phyloP scores from a whole-genome alignment of 1,140 invertebrate genomes.

The Tetramorium parvispinum region DNA sequence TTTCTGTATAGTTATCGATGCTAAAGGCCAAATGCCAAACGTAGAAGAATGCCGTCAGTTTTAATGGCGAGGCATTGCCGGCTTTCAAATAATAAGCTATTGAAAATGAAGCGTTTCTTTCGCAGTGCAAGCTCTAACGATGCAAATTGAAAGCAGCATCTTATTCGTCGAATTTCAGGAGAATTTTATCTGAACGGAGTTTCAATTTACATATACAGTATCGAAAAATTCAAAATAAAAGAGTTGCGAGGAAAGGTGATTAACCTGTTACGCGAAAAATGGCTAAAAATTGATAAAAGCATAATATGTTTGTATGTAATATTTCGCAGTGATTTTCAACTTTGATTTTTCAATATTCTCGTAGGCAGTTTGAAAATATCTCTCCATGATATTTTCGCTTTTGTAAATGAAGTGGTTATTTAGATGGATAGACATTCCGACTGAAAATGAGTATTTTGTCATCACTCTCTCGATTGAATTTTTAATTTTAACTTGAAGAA shows the following conservation, averaged over 20 bases:
- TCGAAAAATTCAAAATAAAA: background rate
- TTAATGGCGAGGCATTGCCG: conserved; percentile 9
- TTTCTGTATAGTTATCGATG: background rate
- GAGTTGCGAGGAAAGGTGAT: background rate
- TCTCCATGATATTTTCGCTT: background rate
- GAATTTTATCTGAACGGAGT: background rate
- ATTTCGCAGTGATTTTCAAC: background rate
- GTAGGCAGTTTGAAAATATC: conserved; percentile 16
- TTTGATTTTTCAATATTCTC: conserved; percentile 32
- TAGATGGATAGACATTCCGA: background rate
- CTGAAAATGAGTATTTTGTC: conserved; percentile 3
- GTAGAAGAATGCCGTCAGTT: background rate
- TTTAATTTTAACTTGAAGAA: background rate
- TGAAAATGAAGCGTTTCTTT: background rate
- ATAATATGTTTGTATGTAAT: background rate
- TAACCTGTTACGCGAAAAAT: conserved; percentile 8
- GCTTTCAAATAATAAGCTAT: conserved; percentile 28
- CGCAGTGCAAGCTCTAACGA: background rate
- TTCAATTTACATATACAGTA: background rate
- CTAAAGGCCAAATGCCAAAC: conserved; percentile 27
- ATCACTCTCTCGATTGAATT: background rate
- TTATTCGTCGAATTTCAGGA: background rate
- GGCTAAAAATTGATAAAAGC: background rate
- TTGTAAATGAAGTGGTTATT: background rate
- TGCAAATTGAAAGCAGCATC: background rate